Base-by-base conservation (phyloP, 2,888 invertebrate genomes). In the Imbricaverruca yamaguchii region DNA sequence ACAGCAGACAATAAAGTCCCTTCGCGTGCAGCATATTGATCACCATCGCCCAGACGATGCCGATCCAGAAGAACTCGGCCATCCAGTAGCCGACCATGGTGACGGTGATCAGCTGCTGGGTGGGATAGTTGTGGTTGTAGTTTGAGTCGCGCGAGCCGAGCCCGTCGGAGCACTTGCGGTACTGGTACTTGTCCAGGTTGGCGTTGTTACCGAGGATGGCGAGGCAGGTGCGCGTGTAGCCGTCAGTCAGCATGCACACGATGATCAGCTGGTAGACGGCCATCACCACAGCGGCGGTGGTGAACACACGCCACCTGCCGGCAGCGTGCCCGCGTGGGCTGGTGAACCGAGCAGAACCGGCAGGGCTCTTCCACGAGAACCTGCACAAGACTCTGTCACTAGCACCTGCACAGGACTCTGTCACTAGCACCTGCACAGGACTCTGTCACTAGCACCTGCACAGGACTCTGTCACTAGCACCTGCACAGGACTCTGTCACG, bases 141-240 rank as follows among this genome's bases (percentile, higher is more conserved):
- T 74, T 74, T 55, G 74, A 74, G 55, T 74, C 74, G 21, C 74
- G 74, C 53, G 74, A 18, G 55, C 74, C 74, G 10, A 74, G 74
- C 9, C 74, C 74, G 53, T 74, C 74, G 21, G 74, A 74, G 21
- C 74, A 74, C 74, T 74, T 18, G 18, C 74, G 18, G 74, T 74
- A 74, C 74, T 74, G 74, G 55, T 74, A 74, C 74, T 74, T 74
- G 74, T 74, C 74, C 55, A 74, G 74, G 74, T 74, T 74, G 55
- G 74, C 74, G 74, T 74, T 74, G 74, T 55, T 74, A 9, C 74
- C 74, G 9, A 74, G 74, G 53, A 74, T 74, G 21, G 74, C 74
- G 21, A 74, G 74, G 18, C 74, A 74, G 55, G 74, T 74, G 74
- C 74, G 74, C 74, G 74, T 74, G 74, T 55, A 74, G 53, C 74